phyloP scores from a whole-genome alignment of 2,113 vertebrate species.

The Osmerus eperlanus region DNA sequence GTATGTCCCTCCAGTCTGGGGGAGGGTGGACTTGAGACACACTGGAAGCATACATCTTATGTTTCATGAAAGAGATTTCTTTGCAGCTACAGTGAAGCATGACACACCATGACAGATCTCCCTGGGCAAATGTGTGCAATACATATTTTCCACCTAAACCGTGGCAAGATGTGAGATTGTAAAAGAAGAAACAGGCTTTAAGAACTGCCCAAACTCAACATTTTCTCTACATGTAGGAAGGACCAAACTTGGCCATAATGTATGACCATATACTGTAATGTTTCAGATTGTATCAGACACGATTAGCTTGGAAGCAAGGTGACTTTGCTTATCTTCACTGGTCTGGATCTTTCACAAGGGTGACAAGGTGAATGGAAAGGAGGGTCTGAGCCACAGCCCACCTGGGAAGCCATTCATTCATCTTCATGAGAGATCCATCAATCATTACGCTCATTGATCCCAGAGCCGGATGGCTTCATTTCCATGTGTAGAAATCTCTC shows the following conservation, averaged over 20 bases:
- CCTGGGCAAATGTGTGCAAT: not conserved
- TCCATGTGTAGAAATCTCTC: conserved; percentile 67
- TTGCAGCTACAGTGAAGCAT: not conserved
- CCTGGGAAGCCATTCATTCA: conserved; percentile 59
- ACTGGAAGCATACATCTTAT: conserved; percentile 36
- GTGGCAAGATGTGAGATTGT: too few species aligned
- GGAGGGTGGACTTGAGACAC: conserved; percentile 31
- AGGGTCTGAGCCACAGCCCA: conserved; percentile 32
- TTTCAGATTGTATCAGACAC: not conserved
- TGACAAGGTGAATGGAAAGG: not conserved
- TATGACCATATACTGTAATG: too few species aligned
- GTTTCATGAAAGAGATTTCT: conserved; percentile 17
- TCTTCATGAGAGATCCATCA: conserved; percentile 68
- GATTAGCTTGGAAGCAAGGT: conserved; percentile 1
- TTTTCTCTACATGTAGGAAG: too few species aligned
- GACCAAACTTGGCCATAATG: too few species aligned
- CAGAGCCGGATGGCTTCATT: conserved; percentile 64
- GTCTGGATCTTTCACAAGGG: too few species aligned
- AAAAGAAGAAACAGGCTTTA: too few species aligned
- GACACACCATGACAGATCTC: too few species aligned
- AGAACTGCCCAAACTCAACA: too few species aligned
- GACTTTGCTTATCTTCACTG: conserved; percentile 56
- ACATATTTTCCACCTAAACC: too few species aligned
- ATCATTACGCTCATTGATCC: conserved; percentile 68
- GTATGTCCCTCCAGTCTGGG: conserved; percentile 44